Conservation (phyloP, 2,888 invertebrate species). For the Thecophora atra region DNA sequence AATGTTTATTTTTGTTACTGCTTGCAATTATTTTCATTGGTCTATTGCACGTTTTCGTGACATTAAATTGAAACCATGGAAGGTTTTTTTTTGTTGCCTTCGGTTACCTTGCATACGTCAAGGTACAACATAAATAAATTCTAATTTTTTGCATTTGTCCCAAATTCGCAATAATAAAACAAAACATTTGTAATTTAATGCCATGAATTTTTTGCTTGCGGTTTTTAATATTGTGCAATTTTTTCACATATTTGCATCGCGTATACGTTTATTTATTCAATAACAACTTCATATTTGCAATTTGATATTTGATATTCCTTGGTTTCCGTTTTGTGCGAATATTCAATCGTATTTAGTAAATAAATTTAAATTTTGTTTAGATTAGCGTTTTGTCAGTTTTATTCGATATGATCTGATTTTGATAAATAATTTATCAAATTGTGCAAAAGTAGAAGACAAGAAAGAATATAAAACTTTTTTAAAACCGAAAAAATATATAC, state of each 20-base stretch:
- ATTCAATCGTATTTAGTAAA: neutral
- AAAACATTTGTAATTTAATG: conserved; percentile 32
- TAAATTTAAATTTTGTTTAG: neutral
- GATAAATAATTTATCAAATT: no score
- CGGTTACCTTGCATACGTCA: conserved; percentile 39
- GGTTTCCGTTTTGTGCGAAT: conserved; percentile 3
- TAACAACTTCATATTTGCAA: conserved; percentile 37
- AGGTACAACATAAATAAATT: conserved; percentile 40
- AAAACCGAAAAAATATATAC: neutral
- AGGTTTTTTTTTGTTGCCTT: conserved; percentile 23
- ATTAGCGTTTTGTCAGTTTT: neutral
- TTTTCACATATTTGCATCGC: neutral
- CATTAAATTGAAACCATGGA: conserved; percentile 3
- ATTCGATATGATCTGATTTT: neutral
- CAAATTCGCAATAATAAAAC: conserved; percentile 31
- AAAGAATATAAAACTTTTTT: neutral
- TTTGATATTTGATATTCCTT: conserved; percentile 38
- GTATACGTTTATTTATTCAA: neutral
- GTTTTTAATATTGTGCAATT: neutral
- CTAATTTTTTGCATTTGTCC: conserved; percentile 35
- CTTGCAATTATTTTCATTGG: conserved; percentile 15
- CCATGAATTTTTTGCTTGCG: conserved; percentile 5
- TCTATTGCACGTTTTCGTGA: conserved; percentile 35
- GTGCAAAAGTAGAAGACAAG: neutral
- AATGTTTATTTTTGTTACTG: neutral